These are phyloP conservation scores for Meghimatium bilineatum DNA, from an alignment of 2,888 invertebrate genomes.

Conservation along the genomic window DNA sequence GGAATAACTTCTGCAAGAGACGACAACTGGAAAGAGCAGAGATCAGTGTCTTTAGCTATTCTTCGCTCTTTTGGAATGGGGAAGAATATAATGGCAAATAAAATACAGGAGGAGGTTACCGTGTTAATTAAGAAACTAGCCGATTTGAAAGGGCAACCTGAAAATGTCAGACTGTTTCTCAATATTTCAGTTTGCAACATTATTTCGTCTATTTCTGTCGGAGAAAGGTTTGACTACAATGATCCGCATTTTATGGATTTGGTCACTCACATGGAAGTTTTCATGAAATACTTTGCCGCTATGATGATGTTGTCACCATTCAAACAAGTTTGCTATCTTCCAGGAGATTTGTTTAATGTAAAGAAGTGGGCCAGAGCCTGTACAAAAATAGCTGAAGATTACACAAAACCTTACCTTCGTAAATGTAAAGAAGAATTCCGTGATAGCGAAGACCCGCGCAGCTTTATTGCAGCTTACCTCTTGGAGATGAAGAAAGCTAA, in stretches of 20 bases:
- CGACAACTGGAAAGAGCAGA: conserved; percentile 42
- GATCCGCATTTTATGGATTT: not conserved
- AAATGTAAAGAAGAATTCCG: not conserved
- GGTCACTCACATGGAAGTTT: not conserved
- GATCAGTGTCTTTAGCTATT: conserved; percentile 29
- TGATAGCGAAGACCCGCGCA: not conserved
- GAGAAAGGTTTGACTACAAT: conserved; percentile 12
- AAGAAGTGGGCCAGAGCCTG: not conserved
- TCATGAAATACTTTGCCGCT: not conserved
- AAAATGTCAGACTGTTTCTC: not conserved
- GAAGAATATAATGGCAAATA: conserved; percentile 36
- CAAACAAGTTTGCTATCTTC: not conserved
- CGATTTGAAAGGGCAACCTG: not conserved
- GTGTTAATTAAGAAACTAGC: not conserved
- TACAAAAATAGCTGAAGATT: not conserved
- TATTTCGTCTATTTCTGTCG: conserved; percentile 6
- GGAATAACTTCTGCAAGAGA: conserved; percentile 36
- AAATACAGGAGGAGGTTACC: conserved; percentile 30
- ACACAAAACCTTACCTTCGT: not conserved
- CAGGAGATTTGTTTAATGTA: conserved; percentile 17
- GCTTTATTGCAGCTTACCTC: conserved; percentile 7
- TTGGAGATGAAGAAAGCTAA: not conserved
- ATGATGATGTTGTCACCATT: not conserved
- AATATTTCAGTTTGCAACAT: not conserved
- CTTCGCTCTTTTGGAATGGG: conserved; percentile 44